These are phyloP conservation scores for Capreolus pygargus DNA, from an alignment of 2,113 vertebrate genomes.

Conservation along the genomic window DNA sequence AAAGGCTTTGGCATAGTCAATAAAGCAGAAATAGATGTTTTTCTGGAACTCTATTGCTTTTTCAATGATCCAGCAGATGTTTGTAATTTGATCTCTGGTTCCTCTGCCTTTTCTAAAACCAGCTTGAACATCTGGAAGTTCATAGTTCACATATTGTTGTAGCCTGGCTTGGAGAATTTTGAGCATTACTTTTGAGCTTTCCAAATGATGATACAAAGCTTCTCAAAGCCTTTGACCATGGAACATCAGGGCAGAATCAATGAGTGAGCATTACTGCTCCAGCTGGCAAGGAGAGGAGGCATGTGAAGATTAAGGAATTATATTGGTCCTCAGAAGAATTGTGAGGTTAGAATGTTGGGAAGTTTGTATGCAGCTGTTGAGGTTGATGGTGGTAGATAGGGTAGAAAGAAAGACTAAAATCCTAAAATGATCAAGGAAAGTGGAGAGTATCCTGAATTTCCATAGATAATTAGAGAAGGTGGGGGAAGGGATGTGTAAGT, in stretches of 20 bases:
- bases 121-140: neutral
- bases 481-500: neutral
- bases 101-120: neutral
- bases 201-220: neutral
- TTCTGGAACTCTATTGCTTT: neutral
- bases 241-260: neutral
- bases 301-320: neutral
- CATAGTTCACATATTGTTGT: neutral
- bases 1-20: neutral
- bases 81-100: neutral
- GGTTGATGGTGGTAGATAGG: neutral
- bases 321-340: neutral
- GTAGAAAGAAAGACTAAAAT: neutral
- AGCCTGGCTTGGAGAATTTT: neutral
- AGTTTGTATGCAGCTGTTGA: neutral
- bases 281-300: neutral
- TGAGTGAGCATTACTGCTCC: neutral
- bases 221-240: neutral
- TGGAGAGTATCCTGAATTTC: neutral
- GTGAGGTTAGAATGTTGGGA: neutral
- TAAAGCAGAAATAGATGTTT: neutral
- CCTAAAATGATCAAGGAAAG: neutral
- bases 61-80: fast-evolving
- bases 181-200: neutral
- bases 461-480: neutral